These are phyloP conservation scores for Eupithecia insigniata DNA, from an alignment of 2,888 invertebrate genomes.

Conservation along the genomic window DNA sequence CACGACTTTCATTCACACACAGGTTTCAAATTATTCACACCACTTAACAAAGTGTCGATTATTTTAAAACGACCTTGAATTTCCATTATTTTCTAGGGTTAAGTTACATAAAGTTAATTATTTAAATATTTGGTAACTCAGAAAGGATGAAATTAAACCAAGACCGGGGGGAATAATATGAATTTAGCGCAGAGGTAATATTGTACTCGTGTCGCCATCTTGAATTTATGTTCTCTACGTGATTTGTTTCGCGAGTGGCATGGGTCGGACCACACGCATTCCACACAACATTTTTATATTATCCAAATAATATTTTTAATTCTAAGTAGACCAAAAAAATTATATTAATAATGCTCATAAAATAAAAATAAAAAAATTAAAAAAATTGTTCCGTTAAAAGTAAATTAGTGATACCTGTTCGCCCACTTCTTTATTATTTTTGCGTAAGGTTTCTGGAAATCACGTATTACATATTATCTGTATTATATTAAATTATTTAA, in stretches of 20 bases:
- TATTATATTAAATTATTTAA: no score
- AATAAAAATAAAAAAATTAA: no score
- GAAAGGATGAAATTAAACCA: constrained; percentile 26
- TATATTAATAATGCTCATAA: no score
- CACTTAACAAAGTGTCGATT: neutral
- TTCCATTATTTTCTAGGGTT: neutral
- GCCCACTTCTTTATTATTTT: no score
- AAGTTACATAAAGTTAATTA: neutral
- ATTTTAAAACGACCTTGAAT: neutral
- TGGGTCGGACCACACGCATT: neutral
- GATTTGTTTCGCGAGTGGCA: constrained; percentile 45
- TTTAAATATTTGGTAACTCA: neutral
- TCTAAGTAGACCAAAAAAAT: neutral
- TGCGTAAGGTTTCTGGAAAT: no score
- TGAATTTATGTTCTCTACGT: constrained; percentile 47
- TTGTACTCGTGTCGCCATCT: constrained; percentile 27
- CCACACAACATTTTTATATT: neutral
- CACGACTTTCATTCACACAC: neutral
- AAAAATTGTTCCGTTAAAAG: no score
- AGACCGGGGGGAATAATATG: constrained; percentile 26
- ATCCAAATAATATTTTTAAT: neutral
- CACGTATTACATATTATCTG: no score
- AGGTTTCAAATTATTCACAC: neutral
- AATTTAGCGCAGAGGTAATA: constrained; percentile 27
- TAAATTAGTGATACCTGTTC: no score